Conservation (phyloP, 92 coral and sea anemone genomes). For the Scolanthus callimorphus region DNA sequence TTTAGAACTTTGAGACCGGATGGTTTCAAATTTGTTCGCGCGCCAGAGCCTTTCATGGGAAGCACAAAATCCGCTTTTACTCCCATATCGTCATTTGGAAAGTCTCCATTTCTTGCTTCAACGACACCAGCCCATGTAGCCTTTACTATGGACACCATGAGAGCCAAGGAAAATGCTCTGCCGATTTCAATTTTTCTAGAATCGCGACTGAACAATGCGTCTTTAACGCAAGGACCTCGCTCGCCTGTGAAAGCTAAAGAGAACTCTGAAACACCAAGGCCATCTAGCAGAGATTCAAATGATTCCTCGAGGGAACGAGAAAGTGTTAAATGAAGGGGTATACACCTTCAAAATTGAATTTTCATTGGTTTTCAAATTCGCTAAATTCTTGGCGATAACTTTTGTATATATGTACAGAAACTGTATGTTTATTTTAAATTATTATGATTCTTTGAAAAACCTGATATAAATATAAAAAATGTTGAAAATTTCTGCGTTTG, state of each 20-base stretch:
- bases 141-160: conserved; percentile 54
- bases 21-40: conserved; percentile 54
- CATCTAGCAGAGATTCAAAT: background rate
- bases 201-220: conserved; percentile 37
- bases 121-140: conserved; percentile 53
- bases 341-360: background rate
- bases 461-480: too few relatives aligned
- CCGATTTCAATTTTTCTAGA: conserved; percentile 59
- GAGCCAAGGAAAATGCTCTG: conserved; percentile 52
- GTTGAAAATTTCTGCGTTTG: too few relatives aligned
- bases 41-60: conserved; percentile 55
- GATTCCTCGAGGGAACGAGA: background rate
- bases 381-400: background rate
- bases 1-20: conserved; percentile 54
- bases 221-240: conserved; percentile 1
- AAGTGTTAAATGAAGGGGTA: background rate
- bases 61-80: conserved; percentile 82
- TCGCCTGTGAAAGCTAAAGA: conserved; percentile 18
- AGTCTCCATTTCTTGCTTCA: conserved; percentile 53
- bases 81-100: conserved; percentile 60
- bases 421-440: background rate
- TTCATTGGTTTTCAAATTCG: conserved; percentile 1
- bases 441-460: background rate
- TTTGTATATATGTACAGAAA: conserved; percentile 1
- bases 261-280: background rate